Percentiles rank a stretch among this genome's conserved stretches.
Evolutionary conservation across 2,113 vertebrate species (phyloP).

Genomic region (Hemiprocne comata): DNA sequence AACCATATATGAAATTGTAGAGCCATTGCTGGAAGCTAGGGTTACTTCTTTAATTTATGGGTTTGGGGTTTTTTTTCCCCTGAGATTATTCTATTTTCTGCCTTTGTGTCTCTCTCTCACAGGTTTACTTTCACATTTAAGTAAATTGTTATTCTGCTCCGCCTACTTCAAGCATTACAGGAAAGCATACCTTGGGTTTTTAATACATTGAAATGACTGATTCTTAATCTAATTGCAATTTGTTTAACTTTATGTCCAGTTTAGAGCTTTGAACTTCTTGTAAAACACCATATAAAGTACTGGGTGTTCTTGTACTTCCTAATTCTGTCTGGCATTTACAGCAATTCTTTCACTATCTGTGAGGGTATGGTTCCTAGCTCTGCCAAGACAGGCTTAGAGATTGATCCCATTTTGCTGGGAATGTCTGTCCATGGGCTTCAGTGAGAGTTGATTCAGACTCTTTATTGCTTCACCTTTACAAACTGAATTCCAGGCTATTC

Average conservation of each 20-base stretch:
- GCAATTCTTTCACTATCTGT: slow-evolving; percentile 47
- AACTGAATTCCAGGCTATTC: slow-evolving; percentile 51
- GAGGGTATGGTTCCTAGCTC: background rate
- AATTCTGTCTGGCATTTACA: slow-evolving; percentile 68
- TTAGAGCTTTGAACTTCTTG: slow-evolving; percentile 58
- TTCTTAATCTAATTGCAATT: slow-evolving; percentile 44
- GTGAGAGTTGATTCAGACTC: slow-evolving; percentile 5
- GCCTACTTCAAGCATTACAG: background rate
- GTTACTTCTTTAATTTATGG: background rate
- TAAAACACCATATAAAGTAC: slow-evolving; percentile 47
- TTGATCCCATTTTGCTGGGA: slow-evolving; percentile 9
- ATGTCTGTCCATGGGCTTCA: slow-evolving; percentile 15
- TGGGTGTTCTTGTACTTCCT: slow-evolving; percentile 60
- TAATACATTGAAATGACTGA: background rate
- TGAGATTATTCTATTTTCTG: background rate
- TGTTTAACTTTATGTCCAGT: slow-evolving; percentile 47
- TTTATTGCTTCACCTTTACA: slow-evolving; percentile 43
- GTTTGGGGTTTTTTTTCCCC: background rate
- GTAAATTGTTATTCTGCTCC: slow-evolving; percentile 22
- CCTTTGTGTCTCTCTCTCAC: background rate
- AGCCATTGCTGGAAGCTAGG: background rate
- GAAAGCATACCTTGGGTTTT: background rate
- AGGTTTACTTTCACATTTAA: background rate
- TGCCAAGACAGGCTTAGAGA: background rate
- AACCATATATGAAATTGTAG: background rate